These are phyloP conservation scores for Nestor notabilis DNA, from an alignment of 2,113 vertebrate species.

Conservation along the genomic window DNA sequence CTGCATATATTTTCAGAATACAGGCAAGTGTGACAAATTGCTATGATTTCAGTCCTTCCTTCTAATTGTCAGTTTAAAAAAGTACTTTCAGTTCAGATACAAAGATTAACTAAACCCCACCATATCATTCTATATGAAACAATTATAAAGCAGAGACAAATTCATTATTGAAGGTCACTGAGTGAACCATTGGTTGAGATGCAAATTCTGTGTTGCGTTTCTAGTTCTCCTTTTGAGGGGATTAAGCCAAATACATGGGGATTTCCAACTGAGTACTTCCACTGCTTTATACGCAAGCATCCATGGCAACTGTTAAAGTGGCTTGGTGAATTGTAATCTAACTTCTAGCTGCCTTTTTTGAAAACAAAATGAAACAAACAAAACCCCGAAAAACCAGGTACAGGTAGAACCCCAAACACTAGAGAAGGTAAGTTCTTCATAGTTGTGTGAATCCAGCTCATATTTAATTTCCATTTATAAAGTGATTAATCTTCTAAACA, in stretches of 20 bases:
- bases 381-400: background rate
- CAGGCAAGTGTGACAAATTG: background rate
- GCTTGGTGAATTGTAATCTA: background rate
- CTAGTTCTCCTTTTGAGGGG: background rate
- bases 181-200: background rate
- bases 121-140: background rate
- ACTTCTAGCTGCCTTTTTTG: background rate
- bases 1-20: background rate
- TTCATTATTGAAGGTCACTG: background rate
- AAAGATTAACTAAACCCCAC: background rate
- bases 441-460: background rate
- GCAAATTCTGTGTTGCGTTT: background rate
- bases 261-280: background rate
- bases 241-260: background rate
- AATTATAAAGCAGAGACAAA: background rate
- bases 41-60: background rate
- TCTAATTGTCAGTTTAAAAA: background rate
- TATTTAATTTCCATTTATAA: background rate
- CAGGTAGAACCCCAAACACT: background rate
- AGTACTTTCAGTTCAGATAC: background rate
- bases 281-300: background rate
- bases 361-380: background rate
- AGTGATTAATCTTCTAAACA: background rate
- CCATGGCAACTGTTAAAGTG: background rate
- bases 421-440: background rate